Percentiles rank a stretch among this genome's conserved stretches.
These are phyloP conservation scores for Tetragonula carbonaria DNA, from an alignment of 2,888 invertebrate genomes.

Conservation along the genomic window DNA sequence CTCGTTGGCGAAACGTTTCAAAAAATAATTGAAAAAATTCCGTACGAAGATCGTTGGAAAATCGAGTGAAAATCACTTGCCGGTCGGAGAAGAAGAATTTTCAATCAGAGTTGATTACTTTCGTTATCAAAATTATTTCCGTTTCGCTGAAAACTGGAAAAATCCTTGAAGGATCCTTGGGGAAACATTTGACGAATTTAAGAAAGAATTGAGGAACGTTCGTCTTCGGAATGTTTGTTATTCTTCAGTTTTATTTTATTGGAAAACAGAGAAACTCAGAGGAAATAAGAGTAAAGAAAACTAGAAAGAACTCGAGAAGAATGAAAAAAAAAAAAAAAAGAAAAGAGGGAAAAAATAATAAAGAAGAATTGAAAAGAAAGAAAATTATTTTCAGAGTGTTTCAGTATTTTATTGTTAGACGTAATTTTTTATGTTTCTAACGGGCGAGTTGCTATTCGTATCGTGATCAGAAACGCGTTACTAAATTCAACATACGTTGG, in stretches of 20 bases:
- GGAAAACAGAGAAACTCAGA: rapidly evolving
- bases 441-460: neutral
- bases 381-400: neutral
- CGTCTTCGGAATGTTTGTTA: neutral
- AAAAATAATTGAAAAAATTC: neutral
- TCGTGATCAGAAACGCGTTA: neutral
- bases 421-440: neutral
- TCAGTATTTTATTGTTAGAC: neutral
- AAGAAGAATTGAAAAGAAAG: neutral
- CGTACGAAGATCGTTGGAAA: neutral
- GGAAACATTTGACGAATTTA: too few species aligned
- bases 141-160: too few species aligned
- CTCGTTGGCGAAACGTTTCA: neutral
- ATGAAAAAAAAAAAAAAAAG: too few species aligned
- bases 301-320: too few species aligned
- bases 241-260: neutral
- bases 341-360: too few species aligned
- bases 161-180: too few species aligned
- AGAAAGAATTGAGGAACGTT: neutral
- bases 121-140: too few species aligned
- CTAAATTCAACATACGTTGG: neutral
- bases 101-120: neutral
- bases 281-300: too few species aligned
- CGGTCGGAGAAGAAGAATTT: neutral
- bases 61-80: too few species aligned